Conservation (phyloP, 2,797 vertebrate species). For the Micromesistius poutassou region DNA sequence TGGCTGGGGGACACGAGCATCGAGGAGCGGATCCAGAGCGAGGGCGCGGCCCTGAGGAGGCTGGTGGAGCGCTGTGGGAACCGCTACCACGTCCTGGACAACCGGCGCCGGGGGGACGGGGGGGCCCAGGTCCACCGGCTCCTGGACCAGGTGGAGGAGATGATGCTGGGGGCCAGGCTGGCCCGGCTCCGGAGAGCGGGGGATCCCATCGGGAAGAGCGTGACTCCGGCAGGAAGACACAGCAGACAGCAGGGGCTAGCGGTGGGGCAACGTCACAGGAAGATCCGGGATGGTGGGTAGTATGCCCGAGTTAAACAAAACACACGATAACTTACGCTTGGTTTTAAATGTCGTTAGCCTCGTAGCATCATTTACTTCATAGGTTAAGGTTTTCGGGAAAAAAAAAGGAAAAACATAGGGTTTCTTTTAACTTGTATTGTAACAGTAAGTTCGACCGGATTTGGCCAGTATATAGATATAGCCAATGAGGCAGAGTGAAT, state of each 20-base stretch:
- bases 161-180: constrained; percentile 42
- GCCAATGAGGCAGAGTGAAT: too few relatives aligned
- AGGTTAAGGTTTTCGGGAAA: too few relatives aligned
- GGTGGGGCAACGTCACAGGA: background rate
- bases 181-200: constrained; percentile 13
- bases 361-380: too few relatives aligned
- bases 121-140: constrained; percentile 59
- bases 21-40: constrained; percentile 64
- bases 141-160: constrained; percentile 55
- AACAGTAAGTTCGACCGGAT: too few relatives aligned
- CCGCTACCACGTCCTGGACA: constrained; percentile 69
- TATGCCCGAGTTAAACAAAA: constrained; percentile 12
- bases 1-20: constrained; percentile 57
- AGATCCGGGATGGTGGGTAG: constrained; percentile 48
- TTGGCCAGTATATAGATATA: too few relatives aligned
- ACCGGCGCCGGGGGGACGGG: constrained; percentile 35
- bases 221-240: background rate
- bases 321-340: background rate
- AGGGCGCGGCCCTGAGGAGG: constrained; percentile 53
- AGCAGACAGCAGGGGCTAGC: background rate
- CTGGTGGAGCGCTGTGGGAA: constrained; percentile 64
- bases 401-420: too few relatives aligned
- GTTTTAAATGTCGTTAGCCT: background rate
- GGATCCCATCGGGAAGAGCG: constrained; percentile 14
- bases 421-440: too few relatives aligned